Evolutionary conservation across 2,888 invertebrate genomes (phyloP).

Genomic region (Lasioglossum villosulum): DNA sequence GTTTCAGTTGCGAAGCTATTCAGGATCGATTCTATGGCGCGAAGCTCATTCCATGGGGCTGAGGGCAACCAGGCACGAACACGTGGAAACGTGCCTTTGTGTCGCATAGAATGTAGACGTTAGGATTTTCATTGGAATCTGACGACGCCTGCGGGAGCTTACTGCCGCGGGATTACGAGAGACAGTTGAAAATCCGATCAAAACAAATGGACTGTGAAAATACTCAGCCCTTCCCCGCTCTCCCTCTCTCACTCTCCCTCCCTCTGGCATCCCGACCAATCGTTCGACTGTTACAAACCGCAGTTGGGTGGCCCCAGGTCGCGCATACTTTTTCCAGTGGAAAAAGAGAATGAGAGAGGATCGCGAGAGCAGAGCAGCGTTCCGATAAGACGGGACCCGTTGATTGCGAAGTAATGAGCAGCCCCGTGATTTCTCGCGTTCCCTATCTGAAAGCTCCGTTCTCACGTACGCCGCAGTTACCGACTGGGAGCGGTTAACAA

Average conservation of each 20-base stretch:
- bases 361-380: constrained; percentile 67
- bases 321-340: constrained; percentile 59
- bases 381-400: constrained; percentile 80
- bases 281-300: constrained; percentile 59
- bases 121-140: constrained; percentile 81
- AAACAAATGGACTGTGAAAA: constrained; percentile 83
- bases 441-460: constrained; percentile 33
- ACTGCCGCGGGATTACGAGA: constrained; percentile 80
- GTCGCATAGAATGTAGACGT: constrained; percentile 72
- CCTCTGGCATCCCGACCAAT: constrained; percentile 82
- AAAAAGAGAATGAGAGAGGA: constrained; percentile 66
- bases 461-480: constrained; percentile 27
- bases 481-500: constrained; percentile 36
- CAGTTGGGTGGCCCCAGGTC: constrained; percentile 78
- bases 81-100: constrained; percentile 44
- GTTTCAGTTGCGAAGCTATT: neutral
- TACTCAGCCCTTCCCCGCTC: constrained; percentile 59
- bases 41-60: constrained; percentile 18
- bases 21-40: neutral
- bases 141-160: constrained; percentile 81
- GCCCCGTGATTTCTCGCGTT: constrained; percentile 49
- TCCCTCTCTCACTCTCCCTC: constrained; percentile 55
- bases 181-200: constrained; percentile 84
- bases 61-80: constrained; percentile 33
- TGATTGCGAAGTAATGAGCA: constrained; percentile 81